A percentile compares a stretch with the other conserved stretches of the same genome.
These are phyloP conservation scores for Callipepla californica DNA, from an alignment of 2,113 vertebrate species.

Conservation along the genomic window DNA sequence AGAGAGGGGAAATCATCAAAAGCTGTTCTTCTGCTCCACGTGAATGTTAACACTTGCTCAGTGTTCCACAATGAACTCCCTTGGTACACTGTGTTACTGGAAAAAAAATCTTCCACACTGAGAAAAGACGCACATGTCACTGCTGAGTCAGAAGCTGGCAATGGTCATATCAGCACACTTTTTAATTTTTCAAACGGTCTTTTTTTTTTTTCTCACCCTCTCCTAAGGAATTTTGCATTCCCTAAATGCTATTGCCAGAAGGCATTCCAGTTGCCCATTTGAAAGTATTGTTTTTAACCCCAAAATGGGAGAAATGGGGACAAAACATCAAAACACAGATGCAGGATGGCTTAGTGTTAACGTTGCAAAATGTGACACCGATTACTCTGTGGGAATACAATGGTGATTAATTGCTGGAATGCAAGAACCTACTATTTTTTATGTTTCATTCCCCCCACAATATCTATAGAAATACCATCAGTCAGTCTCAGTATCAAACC, in stretches of 20 bases:
- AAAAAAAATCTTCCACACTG: neutral
- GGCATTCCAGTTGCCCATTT: neutral
- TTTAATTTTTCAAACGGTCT: neutral
- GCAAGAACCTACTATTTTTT: neutral
- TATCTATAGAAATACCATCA: neutral
- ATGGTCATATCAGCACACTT: neutral
- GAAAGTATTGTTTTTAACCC: neutral
- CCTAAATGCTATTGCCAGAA: neutral
- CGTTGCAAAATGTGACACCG: neutral
- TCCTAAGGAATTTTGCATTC: neutral
- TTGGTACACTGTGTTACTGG: neutral
- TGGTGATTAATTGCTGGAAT: neutral
- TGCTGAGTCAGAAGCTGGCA: constrained; percentile 24
- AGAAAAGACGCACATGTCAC: neutral
- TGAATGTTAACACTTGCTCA: neutral
- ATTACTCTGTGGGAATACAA: neutral
- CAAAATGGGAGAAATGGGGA: neutral
- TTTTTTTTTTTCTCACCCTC: neutral
- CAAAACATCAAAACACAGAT: neutral
- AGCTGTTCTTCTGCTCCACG: neutral
- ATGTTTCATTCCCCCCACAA: neutral
- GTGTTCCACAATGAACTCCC: neutral
- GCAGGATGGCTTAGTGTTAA: neutral
- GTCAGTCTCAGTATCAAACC: neutral
- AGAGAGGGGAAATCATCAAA: neutral